Evolutionary conservation across 64 coral and sea anemone genomes (phyloP), one percentile per base, ranked within the genome.

Genomic region (Dendronephthya gigantea): DNA sequence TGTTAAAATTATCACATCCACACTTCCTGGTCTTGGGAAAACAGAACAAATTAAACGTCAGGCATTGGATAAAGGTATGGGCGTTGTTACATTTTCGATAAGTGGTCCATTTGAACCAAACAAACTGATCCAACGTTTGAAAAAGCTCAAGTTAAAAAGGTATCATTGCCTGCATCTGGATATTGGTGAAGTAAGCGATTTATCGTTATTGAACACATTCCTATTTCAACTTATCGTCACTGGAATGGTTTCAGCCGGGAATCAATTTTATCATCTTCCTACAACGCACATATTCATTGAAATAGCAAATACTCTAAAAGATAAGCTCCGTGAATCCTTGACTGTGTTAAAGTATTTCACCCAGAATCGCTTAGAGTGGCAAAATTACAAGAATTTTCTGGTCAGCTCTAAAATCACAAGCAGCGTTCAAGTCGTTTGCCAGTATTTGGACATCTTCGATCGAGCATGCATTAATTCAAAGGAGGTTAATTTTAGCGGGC

Each of bases 1-100:
- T n/a, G 91, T 92, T 19, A 86, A 38, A 9, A 65, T 97, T 49
- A 62, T 97, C 0, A 90, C 94, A 31, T 93, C 91, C 48, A 84
- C 88, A 9, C 88, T 97, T 33, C 94, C 94, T 38, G 94, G 94
- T 36, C 86, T 69, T 38, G 94, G 94, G 25, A 96, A 97, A 90
- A 88, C 94, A 0, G 94, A 97, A 84, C 48, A 49, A 0, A 93
- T 97, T 39, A 81, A 89, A 40, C 40, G 40, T 84, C 91, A 86
- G 43, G 91, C 86, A 89, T 38, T 23, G 16, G 52, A 43, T 31
- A 84, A 52, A 83, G 65, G 43, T 33, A 90, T 86, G 81, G 86
- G 40, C 14, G 41, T 87, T 38, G 76, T 86, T 6, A 93, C 91
- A 2, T 49, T 97, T 68, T 88, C 94, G 9, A 91, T 97, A 29